These are phyloP conservation scores for Xylota segnis DNA, from an alignment of 2,888 invertebrate species.

Conservation along the genomic window DNA sequence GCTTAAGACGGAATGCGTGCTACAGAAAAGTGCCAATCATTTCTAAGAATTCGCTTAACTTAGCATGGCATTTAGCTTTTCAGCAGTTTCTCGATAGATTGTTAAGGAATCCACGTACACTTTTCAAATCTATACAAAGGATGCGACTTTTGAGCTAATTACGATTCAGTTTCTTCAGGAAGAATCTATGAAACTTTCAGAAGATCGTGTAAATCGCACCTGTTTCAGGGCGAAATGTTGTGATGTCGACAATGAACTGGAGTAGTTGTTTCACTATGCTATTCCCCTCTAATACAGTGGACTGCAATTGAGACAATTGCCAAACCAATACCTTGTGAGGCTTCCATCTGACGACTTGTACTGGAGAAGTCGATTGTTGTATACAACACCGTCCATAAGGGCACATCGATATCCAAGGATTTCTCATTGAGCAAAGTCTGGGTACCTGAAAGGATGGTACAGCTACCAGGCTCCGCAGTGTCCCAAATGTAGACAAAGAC, in stretches of 20 bases:
- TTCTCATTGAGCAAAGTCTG: slow-evolving; percentile 90
- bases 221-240: slow-evolving; percentile 88
- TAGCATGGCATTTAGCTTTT: slow-evolving; percentile 44
- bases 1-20: too few species aligned
- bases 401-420: slow-evolving; percentile 89
- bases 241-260: slow-evolving; percentile 92
- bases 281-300: slow-evolving; percentile 92
- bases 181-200: slow-evolving; percentile 92
- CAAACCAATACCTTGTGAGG: slow-evolving; percentile 93
- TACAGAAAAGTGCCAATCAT: not conserved
- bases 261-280: slow-evolving; percentile 91
- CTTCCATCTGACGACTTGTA: slow-evolving; percentile 92
- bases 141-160: slow-evolving; percentile 91
- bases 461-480: slow-evolving; percentile 92
- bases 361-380: slow-evolving; percentile 90
- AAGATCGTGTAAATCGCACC: slow-evolving; percentile 90
- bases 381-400: slow-evolving; percentile 89
- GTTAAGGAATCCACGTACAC: slow-evolving; percentile 78
- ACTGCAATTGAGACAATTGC: slow-evolving; percentile 90
- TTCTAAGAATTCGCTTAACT: slow-evolving; percentile 13
- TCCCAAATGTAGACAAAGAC: slow-evolving; percentile 92
- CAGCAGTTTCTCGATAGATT: slow-evolving; percentile 74
- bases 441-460: slow-evolving; percentile 93
- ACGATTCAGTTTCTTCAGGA: slow-evolving; percentile 88
- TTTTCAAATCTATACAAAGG: slow-evolving; percentile 86